phyloP scores from a whole-genome alignment of 2,888 invertebrate species.

The Bombylius discolor region DNA sequence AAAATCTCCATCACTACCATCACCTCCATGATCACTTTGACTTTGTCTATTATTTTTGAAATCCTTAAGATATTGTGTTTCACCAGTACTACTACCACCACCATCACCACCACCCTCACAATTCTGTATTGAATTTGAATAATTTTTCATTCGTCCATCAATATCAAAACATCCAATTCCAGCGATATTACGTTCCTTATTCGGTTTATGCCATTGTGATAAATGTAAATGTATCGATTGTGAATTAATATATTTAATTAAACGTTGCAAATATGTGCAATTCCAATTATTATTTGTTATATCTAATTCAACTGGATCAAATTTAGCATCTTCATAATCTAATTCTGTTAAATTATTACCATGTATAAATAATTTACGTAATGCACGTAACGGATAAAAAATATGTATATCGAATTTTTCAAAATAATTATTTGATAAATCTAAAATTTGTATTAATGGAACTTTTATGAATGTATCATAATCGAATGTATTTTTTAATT shows the following conservation, averaged over 20 bases:
- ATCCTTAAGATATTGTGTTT: too few species aligned
- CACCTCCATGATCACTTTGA: too few species aligned
- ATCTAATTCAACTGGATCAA: background rate
- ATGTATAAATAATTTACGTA: background rate
- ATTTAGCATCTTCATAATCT: background rate
- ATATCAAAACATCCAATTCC: background rate
- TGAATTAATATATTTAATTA: background rate
- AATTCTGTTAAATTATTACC: background rate
- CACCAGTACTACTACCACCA: too few species aligned
- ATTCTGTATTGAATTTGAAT: too few species aligned
- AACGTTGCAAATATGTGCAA: background rate
- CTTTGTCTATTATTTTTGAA: too few species aligned
- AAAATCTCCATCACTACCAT: background rate
- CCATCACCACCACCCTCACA: too few species aligned
- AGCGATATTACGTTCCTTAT: constrained; percentile 1
- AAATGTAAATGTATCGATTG: background rate
- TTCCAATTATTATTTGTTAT: background rate
- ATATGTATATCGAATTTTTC: background rate
- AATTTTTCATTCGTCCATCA: too few species aligned
- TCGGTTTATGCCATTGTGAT: background rate
- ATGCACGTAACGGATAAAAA: background rate
- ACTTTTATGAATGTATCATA: background rate
- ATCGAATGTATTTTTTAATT: background rate
- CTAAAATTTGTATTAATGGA: background rate
- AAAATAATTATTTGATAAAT: background rate